Base-by-base conservation (phyloP, 2,888 invertebrate species). In the Troides aeacus region DNA sequence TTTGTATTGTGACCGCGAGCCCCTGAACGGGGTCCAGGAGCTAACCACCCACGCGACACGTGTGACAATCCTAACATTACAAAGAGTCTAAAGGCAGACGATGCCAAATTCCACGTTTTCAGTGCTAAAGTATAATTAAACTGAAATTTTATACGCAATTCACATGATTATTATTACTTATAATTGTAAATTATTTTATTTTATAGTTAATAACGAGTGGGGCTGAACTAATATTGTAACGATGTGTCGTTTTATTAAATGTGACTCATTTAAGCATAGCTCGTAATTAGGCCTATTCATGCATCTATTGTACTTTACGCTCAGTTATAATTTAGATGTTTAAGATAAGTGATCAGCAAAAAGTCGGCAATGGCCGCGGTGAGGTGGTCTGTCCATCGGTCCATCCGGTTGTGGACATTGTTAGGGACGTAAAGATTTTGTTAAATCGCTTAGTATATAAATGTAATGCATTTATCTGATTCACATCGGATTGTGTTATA, bases 161-260 rank as follows among this genome's bases (percentile, higher is more conserved):
- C 88, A 83, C 84, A 84, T 85, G 86, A 84, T 84, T 84, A 81
- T 84, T 84, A 81, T 86, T 85, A 46, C 84, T 81, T 87, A 84
- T 84, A 87, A 12, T 82, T 90, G 90, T 89, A 89, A 88, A 90
- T 88, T 89, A 89, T 88, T 89, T 85, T 84, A 86, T 81, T 79
- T 78, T 86, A 87, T 83, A 74, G 73, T 86, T 83, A 82, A 80
- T 17, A 79, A 77, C 73, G 81, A 78, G 84, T 79, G 83, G 82
- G 23, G 84, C 82, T 79, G 81, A 81, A 76, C 68, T 70, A 69
- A 69, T 69, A 62, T 46, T 12, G 46, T 46, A 57, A 36, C 63
- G 69, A 78, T 77, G 72, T 78, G 74, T 79, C 77, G 78, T 80
- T 79, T 77, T 46, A 46, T 75, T 75, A 79, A 79, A 70, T 70